Base-by-base conservation (phyloP, 2,888 invertebrate species). In the Amblyjoppa fuscipennis region DNA sequence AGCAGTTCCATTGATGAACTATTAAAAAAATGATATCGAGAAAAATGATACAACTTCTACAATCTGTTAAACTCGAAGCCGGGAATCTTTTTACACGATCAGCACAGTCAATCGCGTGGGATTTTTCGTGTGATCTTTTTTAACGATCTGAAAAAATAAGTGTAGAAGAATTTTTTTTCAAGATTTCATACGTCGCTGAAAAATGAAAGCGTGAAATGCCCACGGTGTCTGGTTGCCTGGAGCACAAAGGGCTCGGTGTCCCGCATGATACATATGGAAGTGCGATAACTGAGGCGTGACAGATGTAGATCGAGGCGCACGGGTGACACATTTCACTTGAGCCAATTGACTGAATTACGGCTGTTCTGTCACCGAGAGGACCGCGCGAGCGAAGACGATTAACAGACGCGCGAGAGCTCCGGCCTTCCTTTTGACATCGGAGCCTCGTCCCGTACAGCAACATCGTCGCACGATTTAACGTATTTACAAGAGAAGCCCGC, bases 261-360 rank as follows among this genome's bases (percentile, higher is more conserved):
- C 66, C 64, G 69, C 51, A 56, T 7, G 70, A 69, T n/a, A 25
- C 45, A 38, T 70, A 78, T 83, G 28, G 61, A 69, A 74, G 59
- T 61, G 69, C 70, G 77, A 81, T 81, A 75, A 85, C 76, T 73
- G 68, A 64, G 82, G 84, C 85, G 85, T 73, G 77, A 87, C 83
- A 69, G 85, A 83, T 70, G 74, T 77, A 68, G 82, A 88, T 83
- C 84, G 87, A 89, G 73, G 53, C 73, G 76, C 71, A 76, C 45
- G 83, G 84, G 84, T 83, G 85, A 75, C 85, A 89, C 89, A 89
- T 87, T 89, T 91, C 87, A 89, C 88, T 90, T 91, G 85, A 90
- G 88, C 88, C 89, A 91, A 92, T 91, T 90, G 90, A 91, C 85
- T 73, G 87, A 88, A 88, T 76, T 83, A 87, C 83, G 85, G 59